Evolutionary conservation across 1,140 invertebrate species (phyloP), one percentile per base, ranked within the genome.

Genomic region (Musca vetustissima): DNA sequence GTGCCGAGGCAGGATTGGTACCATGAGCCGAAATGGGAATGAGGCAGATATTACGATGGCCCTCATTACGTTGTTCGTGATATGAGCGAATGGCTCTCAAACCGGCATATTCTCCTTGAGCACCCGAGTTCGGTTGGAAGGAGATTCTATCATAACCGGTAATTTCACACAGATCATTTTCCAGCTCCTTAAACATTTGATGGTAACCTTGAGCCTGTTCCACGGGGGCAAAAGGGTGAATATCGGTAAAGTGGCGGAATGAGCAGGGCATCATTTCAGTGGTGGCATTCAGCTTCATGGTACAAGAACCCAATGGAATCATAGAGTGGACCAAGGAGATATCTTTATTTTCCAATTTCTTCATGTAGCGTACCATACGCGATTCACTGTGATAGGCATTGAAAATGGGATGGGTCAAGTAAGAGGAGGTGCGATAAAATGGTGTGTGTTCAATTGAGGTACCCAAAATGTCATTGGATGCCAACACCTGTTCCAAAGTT

Each of bases 231-330:
- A 99, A 99, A 1, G 98, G 98, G 84, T 99, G 98, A 28, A 99
- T 91, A 32, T 95, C 91, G 0, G 92, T 92, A 77, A 99, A 98
- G 73, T 96, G 91, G 49, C 91, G 91, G 84, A 97, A 93, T 15
- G 96, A 97, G 74, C 95, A 97, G 0, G 97, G 94, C 90, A 98
- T 96, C 93, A 99, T 96, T 84, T 99, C 97, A 1, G 96, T 98
- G 0, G 97, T 98, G 13, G 95, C 93, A 81, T 99, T 99, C 1
- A 99, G 83, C 83, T 99, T 99, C 98, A 99, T 99, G 14, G 98
- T 99, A 79, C 98, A 99, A 0, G 97, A 99, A 17, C 98, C 98
- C 77, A 99, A 84, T 2, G 98, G 97, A 78, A 99, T 99, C 98
- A 99, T 99, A 0, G 96, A 98, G 83, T 99, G 98, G 0, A 98